Conservation (phyloP, 2,113 vertebrate species). For the Pterocles gutturalis region DNA sequence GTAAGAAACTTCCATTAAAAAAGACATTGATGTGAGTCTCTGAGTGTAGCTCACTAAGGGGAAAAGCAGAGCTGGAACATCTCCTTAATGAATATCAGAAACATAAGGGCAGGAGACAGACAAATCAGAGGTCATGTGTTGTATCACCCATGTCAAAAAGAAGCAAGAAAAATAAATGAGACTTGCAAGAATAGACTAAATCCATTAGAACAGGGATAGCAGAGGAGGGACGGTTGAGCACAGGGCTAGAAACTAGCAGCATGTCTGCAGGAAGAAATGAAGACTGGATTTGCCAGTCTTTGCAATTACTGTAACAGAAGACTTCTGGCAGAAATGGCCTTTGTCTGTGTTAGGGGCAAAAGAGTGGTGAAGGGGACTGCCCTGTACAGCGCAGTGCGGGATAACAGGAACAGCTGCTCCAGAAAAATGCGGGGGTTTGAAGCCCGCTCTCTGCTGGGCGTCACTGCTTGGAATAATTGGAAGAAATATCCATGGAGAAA, state of each 20-base stretch:
- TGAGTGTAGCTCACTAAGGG: not conserved
- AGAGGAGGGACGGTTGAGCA: not conserved
- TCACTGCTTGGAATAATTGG: not conserved
- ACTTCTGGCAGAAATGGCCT: not conserved
- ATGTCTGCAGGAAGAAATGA: not conserved
- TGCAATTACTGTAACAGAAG: not conserved
- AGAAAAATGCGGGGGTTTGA: not conserved
- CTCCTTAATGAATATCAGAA: conserved; percentile 45
- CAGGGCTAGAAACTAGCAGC: not conserved
- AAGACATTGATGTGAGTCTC: not conserved
- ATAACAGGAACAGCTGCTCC: not conserved
- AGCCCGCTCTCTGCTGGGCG: not conserved
- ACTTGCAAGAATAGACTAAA: conserved; percentile 16
- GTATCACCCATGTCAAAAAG: not conserved
- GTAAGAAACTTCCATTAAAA: not conserved
- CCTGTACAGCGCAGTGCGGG: not conserved
- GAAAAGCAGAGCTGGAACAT: not conserved
- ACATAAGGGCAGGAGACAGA: not conserved
- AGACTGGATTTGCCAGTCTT: not conserved
- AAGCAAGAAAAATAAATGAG: conserved; percentile 60
- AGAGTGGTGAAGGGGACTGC: not conserved
- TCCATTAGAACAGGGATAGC: not conserved
- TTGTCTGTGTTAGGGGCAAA: not conserved
- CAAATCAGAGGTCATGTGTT: conserved; percentile 12
- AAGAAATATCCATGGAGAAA: conserved; percentile 48